Evolutionary conservation across 2,797 vertebrate genomes (phyloP), one percentile per base, ranked within the genome.

Genomic region (Xiphophorus birchmanni): DNA sequence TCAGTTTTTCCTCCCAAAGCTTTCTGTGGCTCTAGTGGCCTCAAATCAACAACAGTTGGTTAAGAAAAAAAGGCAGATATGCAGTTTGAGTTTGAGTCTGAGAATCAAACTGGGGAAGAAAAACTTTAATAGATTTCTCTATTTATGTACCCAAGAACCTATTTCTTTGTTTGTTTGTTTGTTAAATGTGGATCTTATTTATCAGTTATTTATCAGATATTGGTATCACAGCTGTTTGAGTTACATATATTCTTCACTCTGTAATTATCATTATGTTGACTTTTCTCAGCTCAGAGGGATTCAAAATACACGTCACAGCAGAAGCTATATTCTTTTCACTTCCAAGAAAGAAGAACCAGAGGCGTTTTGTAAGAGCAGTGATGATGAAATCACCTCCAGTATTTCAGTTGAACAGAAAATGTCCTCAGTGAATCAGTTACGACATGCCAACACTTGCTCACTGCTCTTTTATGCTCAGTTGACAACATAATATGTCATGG

Each of bases 331-430:
- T n/a, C 44, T 40, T 7, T 40, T 13, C 60, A 54, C 32, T 40
- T 69, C 18, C 47, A 54, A 32, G 47, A 21, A 15, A 2, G 17
- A 52, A 67, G 48, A 74, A 35, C 26, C 40, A 29, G 12, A 47
- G 21, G 8, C 13, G 0, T 81, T 81, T 81, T 23, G 12, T 2
- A 73, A 60, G 44, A 23, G 48, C 18, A 5, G 9, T 42, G 75
- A 60, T 76, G 67, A 73, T 73, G 80, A 81, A 60, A 81, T 81
- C 48, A 7, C 44, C 21, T 71, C 7, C 74, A 72, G 50, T 29
- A n/a, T 63, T 63, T 29, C n/a, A 45, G 35, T 44, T 40, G n/a
- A 44, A 50, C 42, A 56, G 50, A 60, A 48, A 9, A 15, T 23
- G 29, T 17, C 29, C 67, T 40, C 5, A 32, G 44, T 26, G 67